Percentiles rank a stretch among this genome's conserved stretches.
These are phyloP conservation scores for Serripes groenlandicus DNA, from an alignment of 2,888 invertebrate genomes.

Conservation along the genomic window DNA sequence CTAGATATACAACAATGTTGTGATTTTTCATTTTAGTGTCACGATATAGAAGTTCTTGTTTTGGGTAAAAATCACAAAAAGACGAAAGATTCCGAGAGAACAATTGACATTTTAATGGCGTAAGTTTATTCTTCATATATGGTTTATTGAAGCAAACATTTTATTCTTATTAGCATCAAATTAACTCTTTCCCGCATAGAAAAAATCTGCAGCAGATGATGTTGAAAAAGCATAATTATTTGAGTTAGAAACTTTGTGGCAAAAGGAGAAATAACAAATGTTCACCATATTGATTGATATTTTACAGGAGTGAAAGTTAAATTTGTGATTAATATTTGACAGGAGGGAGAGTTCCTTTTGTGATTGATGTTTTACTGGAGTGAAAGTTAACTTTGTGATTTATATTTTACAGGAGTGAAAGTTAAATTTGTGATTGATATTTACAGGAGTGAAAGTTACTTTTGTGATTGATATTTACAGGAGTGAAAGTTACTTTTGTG, in stretches of 20 bases:
- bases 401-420: not conserved
- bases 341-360: too few relatives aligned
- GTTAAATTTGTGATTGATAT: not conserved
- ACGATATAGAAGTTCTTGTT: conserved; percentile 81
- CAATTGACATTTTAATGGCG: conserved; percentile 85
- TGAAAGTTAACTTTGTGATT: too few relatives aligned
- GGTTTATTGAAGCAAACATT: too few relatives aligned
- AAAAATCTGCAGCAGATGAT: not conserved
- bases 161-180: too few relatives aligned
- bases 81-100: conserved; percentile 83
- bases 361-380: too few relatives aligned
- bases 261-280: not conserved
- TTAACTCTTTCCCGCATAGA: not conserved
- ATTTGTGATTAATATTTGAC: too few relatives aligned
- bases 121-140: conserved; percentile 71
- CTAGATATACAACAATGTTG: not conserved
- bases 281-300: too few relatives aligned
- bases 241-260: not conserved
- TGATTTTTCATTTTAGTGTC: conserved; percentile 78
- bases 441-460: not conserved
- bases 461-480: too few relatives aligned
- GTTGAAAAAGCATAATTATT: not conserved
- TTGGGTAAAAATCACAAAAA: conserved; percentile 83
- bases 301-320: too few relatives aligned
- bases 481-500: too few relatives aligned